These are phyloP conservation scores for Zalophus californianus DNA, from an alignment of 2,797 vertebrate genomes.

Conservation along the genomic window DNA sequence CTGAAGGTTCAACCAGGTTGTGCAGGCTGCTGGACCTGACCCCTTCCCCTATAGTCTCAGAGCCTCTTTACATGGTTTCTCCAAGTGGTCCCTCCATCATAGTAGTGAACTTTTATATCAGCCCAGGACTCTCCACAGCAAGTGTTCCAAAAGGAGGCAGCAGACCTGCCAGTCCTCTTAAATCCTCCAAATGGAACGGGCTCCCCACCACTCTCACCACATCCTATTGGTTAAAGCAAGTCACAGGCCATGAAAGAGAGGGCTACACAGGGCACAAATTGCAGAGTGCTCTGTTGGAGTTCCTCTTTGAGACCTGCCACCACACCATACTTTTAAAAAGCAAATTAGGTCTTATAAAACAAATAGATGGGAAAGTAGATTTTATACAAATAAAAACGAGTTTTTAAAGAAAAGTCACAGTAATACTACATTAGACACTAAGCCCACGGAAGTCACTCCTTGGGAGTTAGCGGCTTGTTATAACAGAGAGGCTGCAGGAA, in stretches of 20 bases:
- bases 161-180: neutral
- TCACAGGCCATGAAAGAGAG: neutral
- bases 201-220: neutral
- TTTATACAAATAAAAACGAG: neutral
- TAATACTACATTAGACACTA: neutral
- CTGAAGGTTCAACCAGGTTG: neutral
- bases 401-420: slow-evolving; percentile 21
- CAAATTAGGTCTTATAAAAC: slow-evolving; percentile 2
- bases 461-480: neutral
- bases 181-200: neutral
- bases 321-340: neutral
- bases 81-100: neutral
- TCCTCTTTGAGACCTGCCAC: neutral
- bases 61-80: neutral
- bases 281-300: neutral
- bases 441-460: neutral
- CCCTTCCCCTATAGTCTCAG: neutral
- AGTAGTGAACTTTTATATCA: neutral
- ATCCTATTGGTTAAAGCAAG: neutral
- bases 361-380: neutral
- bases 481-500: neutral
- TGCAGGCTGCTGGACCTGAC: neutral
- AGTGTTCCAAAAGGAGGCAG: neutral
- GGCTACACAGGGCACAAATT: neutral
- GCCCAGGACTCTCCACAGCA: neutral